Conservation (phyloP, 2,113 vertebrate genomes). For the Labrus mixtus region DNA sequence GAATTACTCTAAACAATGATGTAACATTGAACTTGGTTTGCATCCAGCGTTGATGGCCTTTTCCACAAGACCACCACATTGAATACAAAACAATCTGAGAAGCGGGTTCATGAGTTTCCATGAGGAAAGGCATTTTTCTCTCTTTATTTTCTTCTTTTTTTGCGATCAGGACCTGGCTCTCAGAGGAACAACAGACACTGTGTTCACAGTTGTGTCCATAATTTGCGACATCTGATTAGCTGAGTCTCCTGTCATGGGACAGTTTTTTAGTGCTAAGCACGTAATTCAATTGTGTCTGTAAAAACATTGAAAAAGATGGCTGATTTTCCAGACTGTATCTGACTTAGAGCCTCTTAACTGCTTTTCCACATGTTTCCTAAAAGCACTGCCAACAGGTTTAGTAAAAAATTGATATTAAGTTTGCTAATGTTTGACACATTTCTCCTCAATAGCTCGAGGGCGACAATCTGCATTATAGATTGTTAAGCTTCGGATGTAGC, state of each 20-base stretch:
- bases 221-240: slow-evolving; percentile 61
- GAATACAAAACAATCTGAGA: slow-evolving; percentile 32
- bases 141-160: slow-evolving; percentile 11
- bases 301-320: slow-evolving; percentile 27
- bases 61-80: slow-evolving; percentile 53
- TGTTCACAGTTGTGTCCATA: slow-evolving; percentile 41
- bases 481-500: background rate
- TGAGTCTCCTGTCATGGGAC: slow-evolving; percentile 58
- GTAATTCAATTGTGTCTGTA: slow-evolving; percentile 43
- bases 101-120: slow-evolving; percentile 58
- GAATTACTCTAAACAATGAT: slow-evolving; percentile 42
- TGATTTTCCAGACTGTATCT: slow-evolving; percentile 5
- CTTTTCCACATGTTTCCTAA: background rate
- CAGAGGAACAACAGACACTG: slow-evolving; percentile 42
- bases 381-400: slow-evolving; percentile 1
- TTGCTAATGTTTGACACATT: slow-evolving; percentile 10
- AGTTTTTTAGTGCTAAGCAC: slow-evolving; percentile 38
- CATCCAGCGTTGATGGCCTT: slow-evolving; percentile 45
- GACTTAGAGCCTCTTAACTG: background rate
- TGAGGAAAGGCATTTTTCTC: slow-evolving; percentile 52
- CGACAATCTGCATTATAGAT: background rate
- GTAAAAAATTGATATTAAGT: slow-evolving; percentile 6
- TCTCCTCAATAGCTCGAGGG: background rate
- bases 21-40: slow-evolving; percentile 54
- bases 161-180: slow-evolving; percentile 34